A percentile compares a stretch with the other conserved stretches of the same genome.
Conservation (phyloP, 2,888 invertebrate genomes). For the Drosophila mercatorum region DNA sequence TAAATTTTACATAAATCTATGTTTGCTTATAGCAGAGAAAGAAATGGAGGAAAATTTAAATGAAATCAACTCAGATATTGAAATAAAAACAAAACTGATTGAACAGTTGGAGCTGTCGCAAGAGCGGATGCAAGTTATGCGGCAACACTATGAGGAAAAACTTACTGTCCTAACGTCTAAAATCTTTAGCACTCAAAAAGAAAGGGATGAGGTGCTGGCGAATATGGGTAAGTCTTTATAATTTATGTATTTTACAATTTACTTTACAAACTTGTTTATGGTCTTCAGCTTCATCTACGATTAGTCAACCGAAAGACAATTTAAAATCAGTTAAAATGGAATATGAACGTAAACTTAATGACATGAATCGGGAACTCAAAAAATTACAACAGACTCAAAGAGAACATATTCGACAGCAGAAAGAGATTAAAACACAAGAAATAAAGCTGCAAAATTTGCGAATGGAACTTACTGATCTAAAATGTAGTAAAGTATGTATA, state of each 20-base stretch:
- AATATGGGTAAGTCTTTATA: slow-evolving; percentile 75
- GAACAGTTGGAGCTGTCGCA: slow-evolving; percentile 97
- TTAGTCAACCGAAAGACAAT: slow-evolving; percentile 86
- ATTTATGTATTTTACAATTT: too few relatives aligned
- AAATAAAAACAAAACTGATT: slow-evolving; percentile 96
- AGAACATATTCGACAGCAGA: slow-evolving; percentile 93
- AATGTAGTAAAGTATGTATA: slow-evolving; percentile 89
- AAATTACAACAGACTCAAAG: slow-evolving; percentile 94
- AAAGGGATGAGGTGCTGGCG: slow-evolving; percentile 94
- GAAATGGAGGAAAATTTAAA: slow-evolving; percentile 92
- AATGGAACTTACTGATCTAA: slow-evolving; percentile 92
- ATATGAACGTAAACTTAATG: slow-evolving; percentile 93
- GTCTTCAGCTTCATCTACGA: slow-evolving; percentile 51
- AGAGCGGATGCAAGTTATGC: slow-evolving; percentile 92
- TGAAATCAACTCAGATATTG: slow-evolving; percentile 95
- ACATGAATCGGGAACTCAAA: slow-evolving; percentile 94
- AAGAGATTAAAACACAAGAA: slow-evolving; percentile 91
- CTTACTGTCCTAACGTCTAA: slow-evolving; percentile 92
- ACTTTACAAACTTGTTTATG: neutral
- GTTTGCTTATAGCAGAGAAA: slow-evolving; percentile 81
- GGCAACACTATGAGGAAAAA: slow-evolving; percentile 96
- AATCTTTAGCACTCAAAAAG: slow-evolving; percentile 94
- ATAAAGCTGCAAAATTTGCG: slow-evolving; percentile 89
- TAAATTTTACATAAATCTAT: too few relatives aligned
- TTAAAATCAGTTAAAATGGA: slow-evolving; percentile 93